Conservation (phyloP, 1,140 invertebrate species). For the Stratiolaelaps scimitus region DNA sequence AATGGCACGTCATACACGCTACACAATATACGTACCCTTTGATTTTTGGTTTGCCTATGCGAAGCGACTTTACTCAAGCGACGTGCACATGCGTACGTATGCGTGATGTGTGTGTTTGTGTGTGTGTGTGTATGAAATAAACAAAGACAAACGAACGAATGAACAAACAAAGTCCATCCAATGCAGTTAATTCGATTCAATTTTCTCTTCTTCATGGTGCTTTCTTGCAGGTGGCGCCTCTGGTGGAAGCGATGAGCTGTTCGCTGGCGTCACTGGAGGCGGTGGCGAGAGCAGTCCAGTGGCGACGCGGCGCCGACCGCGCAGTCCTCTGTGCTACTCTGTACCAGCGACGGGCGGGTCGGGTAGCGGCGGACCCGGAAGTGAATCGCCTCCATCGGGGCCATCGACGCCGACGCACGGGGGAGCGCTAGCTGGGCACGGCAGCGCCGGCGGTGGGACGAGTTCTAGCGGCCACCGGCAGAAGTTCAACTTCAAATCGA, state of each 20-base stretch:
- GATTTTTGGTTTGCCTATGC: no score
- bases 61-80: no score
- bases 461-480: not conserved
- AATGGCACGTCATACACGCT: no score
- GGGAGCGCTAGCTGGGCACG: not conserved
- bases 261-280: not conserved
- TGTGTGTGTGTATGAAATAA: no score
- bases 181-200: no score
- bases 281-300: slow-evolving; percentile 16
- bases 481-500: slow-evolving; percentile 28
- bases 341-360: not conserved
- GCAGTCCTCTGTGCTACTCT: slow-evolving; percentile 25
- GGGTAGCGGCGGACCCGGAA: not conserved
- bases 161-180: no score
- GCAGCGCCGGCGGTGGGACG: not conserved
- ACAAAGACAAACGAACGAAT: no score
- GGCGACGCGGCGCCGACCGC: slow-evolving; percentile 4
- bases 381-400: slow-evolving; percentile 11
- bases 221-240: no score
- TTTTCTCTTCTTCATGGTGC: no score
- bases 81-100: no score
- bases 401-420: not conserved
- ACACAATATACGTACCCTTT: no score
- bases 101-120: no score
- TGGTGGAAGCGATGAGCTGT: slow-evolving; percentile 5